A percentile compares a stretch with the other conserved stretches of the same genome.
Evolutionary conservation across 2,888 invertebrate species (phyloP).

Genomic region (Melikaiella ostensackeni): DNA sequence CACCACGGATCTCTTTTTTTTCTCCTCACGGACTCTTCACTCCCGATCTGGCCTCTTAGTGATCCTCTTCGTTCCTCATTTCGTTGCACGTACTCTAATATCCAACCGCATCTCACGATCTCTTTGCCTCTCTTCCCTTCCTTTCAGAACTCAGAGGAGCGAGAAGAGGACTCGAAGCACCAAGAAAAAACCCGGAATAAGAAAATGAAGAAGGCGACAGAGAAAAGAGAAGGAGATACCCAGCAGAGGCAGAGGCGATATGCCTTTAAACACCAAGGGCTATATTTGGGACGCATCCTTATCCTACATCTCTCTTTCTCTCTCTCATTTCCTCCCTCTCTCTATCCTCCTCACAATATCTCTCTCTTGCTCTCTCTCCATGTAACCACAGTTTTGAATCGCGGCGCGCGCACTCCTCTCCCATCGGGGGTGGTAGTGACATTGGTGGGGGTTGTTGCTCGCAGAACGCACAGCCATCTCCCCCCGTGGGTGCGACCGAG

Average conservation of each 20-base stretch:
- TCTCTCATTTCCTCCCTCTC: conserved; percentile 12
- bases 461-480: conserved; percentile 40
- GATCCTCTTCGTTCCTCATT: conserved; percentile 36
- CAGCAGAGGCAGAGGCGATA: conserved; percentile 14
- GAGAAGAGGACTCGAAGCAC: background rate
- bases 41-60: conserved; percentile 29
- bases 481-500: conserved; percentile 35
- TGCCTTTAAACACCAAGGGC: conserved; percentile 35
- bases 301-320: conserved; percentile 37
- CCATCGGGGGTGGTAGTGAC: conserved; percentile 29
- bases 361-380: conserved; percentile 55
- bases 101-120: conserved; percentile 29
- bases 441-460: conserved; percentile 42
- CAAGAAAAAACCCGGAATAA: conserved; percentile 13
- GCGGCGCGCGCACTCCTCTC: conserved; percentile 63
- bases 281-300: conserved; percentile 32
- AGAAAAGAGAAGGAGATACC: conserved; percentile 29
- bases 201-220: conserved; percentile 36
- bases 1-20: background rate
- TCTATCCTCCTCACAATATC: conserved; percentile 40
- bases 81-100: conserved; percentile 33
- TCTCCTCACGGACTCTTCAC: conserved; percentile 13
- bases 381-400: conserved; percentile 68
- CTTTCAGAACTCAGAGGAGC: background rate
- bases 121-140: conserved; percentile 13